A percentile compares a stretch with the other conserved stretches of the same genome.
These are phyloP conservation scores for Macroteleia sp. DNA, from an alignment of 2,888 invertebrate species.

Conservation along the genomic window DNA sequence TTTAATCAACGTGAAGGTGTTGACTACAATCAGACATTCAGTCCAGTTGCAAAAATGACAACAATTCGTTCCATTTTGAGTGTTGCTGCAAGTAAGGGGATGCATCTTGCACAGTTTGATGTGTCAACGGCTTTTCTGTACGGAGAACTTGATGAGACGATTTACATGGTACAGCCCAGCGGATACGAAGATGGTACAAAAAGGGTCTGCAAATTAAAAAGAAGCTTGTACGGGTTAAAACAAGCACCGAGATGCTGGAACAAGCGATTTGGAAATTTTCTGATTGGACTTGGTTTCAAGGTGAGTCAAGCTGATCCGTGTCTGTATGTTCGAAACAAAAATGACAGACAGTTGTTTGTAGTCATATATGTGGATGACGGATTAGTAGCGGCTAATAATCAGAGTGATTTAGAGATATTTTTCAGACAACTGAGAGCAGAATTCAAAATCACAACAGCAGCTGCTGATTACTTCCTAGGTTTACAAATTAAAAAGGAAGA, in stretches of 20 bases:
- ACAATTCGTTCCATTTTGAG: slow-evolving; percentile 68
- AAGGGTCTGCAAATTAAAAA: slow-evolving; percentile 67
- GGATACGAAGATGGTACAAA: slow-evolving; percentile 63
- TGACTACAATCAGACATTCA: slow-evolving; percentile 72
- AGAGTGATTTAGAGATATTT: slow-evolving; percentile 10
- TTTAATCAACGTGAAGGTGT: slow-evolving; percentile 68
- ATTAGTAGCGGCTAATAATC: slow-evolving; percentile 30
- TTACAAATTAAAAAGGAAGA: slow-evolving; percentile 28
- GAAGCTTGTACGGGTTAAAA: slow-evolving; percentile 72
- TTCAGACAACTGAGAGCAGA: slow-evolving; percentile 20
- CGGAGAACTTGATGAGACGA: slow-evolving; percentile 63
- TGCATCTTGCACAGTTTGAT: slow-evolving; percentile 71
- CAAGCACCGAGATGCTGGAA: slow-evolving; percentile 72
- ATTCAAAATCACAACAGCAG: slow-evolving; percentile 22
- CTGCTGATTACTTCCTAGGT: slow-evolving; percentile 20
- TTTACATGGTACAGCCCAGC: slow-evolving; percentile 69
- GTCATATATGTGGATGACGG: slow-evolving; percentile 51
- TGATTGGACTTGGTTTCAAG: slow-evolving; percentile 30
- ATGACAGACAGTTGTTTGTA: slow-evolving; percentile 20
- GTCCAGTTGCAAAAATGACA: slow-evolving; percentile 68
- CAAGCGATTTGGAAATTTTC: slow-evolving; percentile 31
- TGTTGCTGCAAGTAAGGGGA: slow-evolving; percentile 68
- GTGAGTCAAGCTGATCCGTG: slow-evolving; percentile 50
- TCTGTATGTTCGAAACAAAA: slow-evolving; percentile 29
- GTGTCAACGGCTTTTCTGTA: slow-evolving; percentile 66